Base-by-base conservation (phyloP, 2,797 vertebrate species). In the Nyctalus aviator region DNA sequence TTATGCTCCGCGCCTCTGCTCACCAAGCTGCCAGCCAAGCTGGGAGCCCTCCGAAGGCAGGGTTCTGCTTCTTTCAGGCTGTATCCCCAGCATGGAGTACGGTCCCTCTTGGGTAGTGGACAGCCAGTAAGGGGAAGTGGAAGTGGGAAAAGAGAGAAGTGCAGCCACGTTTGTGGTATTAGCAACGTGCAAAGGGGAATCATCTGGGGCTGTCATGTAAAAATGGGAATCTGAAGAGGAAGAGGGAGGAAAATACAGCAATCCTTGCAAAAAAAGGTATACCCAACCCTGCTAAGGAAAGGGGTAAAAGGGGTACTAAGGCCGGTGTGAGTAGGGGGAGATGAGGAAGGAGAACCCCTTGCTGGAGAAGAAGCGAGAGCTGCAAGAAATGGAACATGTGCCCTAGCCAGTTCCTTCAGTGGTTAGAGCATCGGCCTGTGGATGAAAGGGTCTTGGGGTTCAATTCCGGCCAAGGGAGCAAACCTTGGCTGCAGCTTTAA, bases 251-350 rank as follows among this genome's bases (percentile, higher is more conserved):
- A 88, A 94, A 69, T 44, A 77, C 2, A 68, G 69, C 57, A 81
- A 72, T 46, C 66, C 37, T 72, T 89, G 91, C 73, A 94, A 69
- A 88, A 41, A 95, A 96, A 84, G 27, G 66, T 62, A 0, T 35
- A 9, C 32, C 15, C 21, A 35, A 37, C 8, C 25, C 75, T 50
- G 8, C 53, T 20, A 79, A 73, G 37, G 23, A 76, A 71, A 55
- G 13, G 25, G 27, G 3, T 41, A 6, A 85, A 66, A 64, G 13
- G 57, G 57, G 21, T 17, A 55, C 64, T 55, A 2, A 8, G 50
- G 75, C 20, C 85, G 79, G 32, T 50, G 35, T 79, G 53, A 37
- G 41, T 30, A 41, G 66, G 59, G 69, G 3, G 25, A 78, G 55
- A 71, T 44, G 62, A 68, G 32, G 62, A 91, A 81, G 69, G 30